phyloP scores from a whole-genome alignment of 1,140 invertebrate species.

The Aphelenchoides avenae region DNA sequence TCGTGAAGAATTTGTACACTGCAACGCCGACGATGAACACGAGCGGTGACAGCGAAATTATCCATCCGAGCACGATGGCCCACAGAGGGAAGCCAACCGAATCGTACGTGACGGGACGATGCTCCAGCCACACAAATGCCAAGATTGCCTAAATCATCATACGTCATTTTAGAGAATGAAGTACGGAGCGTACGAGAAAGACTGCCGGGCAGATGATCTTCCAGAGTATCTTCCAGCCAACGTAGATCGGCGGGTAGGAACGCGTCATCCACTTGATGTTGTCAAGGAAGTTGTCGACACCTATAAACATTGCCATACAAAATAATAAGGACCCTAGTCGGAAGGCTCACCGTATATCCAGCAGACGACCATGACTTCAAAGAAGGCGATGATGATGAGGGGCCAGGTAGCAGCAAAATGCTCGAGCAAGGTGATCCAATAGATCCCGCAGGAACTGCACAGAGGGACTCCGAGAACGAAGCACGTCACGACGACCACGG shows the following conservation, averaged over 20 bases:
- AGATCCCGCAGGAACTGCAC: slow-evolving; percentile 42
- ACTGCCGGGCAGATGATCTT: slow-evolving; percentile 57
- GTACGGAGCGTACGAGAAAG: slow-evolving; percentile 39
- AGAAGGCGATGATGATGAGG: slow-evolving; percentile 54
- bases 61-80: slow-evolving; percentile 52
- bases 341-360: slow-evolving; percentile 49
- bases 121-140: slow-evolving; percentile 54
- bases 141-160: slow-evolving; percentile 41
- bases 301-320: too few relatives aligned
- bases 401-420: slow-evolving; percentile 53
- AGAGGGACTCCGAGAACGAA: slow-evolving; percentile 47
- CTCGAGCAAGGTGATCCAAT: slow-evolving; percentile 57
- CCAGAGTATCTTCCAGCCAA: slow-evolving; percentile 56
- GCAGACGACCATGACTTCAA: slow-evolving; percentile 54
- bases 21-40: slow-evolving; percentile 41
- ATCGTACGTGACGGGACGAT: slow-evolving; percentile 46
- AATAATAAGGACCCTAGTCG: slow-evolving; percentile 8
- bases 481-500: slow-evolving; percentile 46
- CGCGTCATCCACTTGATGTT: slow-evolving; percentile 51
- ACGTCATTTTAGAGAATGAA: slow-evolving; percentile 8
- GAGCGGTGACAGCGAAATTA: slow-evolving; percentile 45
- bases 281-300: slow-evolving; percentile 56
- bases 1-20: slow-evolving; percentile 24
- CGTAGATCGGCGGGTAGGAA: slow-evolving; percentile 50
- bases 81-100: slow-evolving; percentile 46